These are phyloP conservation scores for Lateolabrax maculatus DNA, from an alignment of 2,797 vertebrate genomes.

Conservation along the genomic window DNA sequence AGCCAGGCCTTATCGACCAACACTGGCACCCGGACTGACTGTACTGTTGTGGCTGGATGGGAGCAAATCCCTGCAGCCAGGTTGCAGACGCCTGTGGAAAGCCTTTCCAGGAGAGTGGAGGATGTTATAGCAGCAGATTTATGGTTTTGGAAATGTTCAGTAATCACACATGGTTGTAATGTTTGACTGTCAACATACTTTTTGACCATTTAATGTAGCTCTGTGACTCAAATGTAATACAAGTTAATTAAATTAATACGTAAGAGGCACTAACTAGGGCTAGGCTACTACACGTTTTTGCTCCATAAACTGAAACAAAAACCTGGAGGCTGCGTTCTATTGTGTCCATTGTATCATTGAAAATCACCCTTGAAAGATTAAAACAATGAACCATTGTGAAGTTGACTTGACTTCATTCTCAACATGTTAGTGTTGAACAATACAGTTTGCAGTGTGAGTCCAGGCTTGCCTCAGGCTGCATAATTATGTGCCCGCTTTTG, in stretches of 20 bases:
- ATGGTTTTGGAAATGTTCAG: background rate
- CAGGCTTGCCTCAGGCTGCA: slow-evolving; percentile 3
- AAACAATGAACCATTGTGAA: slow-evolving; percentile 47
- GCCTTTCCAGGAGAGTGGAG: background rate
- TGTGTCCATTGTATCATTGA: background rate
- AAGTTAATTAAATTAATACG: too few species aligned
- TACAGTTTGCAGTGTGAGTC: slow-evolving; percentile 13
- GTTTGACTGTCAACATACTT: background rate
- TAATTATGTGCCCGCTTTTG: slow-evolving; percentile 25
- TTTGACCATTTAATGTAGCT: background rate
- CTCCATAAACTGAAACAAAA: slow-evolving; percentile 5
- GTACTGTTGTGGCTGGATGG: background rate
- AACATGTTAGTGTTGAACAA: slow-evolving; percentile 16
- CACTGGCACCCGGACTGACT: background rate
- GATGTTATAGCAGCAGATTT: background rate
- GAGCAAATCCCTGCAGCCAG: background rate
- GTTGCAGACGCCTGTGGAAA: background rate
- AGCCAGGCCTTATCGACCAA: background rate
- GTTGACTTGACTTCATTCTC: slow-evolving; percentile 1
- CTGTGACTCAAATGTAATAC: background rate
- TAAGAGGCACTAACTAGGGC: background rate
- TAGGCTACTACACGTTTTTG: too few species aligned
- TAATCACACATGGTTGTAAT: background rate
- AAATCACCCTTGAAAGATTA: background rate
- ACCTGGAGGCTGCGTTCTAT: background rate